Conservation (phyloP, 1,140 invertebrate genomes). For the Trichoplusia ni region DNA sequence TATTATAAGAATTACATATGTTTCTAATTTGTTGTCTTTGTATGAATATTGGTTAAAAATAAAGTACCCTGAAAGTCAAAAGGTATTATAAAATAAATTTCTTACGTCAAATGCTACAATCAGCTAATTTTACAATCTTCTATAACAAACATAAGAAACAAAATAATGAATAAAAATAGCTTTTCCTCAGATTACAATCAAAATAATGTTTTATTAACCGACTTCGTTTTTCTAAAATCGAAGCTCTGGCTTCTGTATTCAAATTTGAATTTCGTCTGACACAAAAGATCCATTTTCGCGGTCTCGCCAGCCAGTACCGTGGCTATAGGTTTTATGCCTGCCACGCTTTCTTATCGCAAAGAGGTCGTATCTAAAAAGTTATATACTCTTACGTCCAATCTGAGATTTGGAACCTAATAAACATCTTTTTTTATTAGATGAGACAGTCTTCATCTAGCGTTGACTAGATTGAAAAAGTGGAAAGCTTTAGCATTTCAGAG, state of each 20-base stretch:
- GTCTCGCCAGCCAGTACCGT: not conserved
- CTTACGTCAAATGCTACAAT: too few relatives aligned
- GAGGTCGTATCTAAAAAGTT: slow-evolving; percentile 22
- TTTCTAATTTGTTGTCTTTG: too few relatives aligned
- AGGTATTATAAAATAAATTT: too few relatives aligned
- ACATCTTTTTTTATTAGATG: slow-evolving; percentile 16
- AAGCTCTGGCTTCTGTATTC: not conserved
- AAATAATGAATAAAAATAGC: slow-evolving; percentile 1
- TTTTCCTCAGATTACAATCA: slow-evolving; percentile 6
- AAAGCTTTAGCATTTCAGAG: too few relatives aligned
- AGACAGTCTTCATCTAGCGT: too few relatives aligned
- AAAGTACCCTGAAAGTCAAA: too few relatives aligned
- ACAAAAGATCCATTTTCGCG: slow-evolving; percentile 22
- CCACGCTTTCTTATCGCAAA: slow-evolving; percentile 19
- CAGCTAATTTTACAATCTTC: not conserved
- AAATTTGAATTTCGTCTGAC: slow-evolving; percentile 18
- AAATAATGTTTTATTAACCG: not conserved
- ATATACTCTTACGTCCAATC: slow-evolving; percentile 19
- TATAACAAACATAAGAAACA: not conserved
- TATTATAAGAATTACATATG: too few relatives aligned
- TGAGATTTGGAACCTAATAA: slow-evolving; percentile 15
- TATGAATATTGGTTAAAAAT: too few relatives aligned
- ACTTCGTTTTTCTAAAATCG: slow-evolving; percentile 7
- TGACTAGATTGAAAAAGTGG: too few relatives aligned
- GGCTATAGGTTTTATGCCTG: slow-evolving; percentile 14